Evolutionary conservation across 2,797 vertebrate genomes (phyloP).

Genomic region (Ambastaia sidthimunki): DNA sequence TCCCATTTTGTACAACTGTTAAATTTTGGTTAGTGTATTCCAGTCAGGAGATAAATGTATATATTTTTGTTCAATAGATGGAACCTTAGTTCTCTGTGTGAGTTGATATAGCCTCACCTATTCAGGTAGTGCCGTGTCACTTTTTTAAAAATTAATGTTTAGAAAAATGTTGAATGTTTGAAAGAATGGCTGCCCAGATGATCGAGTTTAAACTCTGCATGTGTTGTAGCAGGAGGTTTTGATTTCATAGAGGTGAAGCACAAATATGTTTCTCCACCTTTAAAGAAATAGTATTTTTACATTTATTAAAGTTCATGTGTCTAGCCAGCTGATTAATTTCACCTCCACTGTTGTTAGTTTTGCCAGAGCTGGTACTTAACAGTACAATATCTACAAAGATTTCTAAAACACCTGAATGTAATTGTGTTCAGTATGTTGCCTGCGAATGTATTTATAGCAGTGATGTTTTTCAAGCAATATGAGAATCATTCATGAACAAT

Average conservation of each 20-base stretch:
- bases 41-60: not conserved
- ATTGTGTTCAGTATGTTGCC: constrained; percentile 19
- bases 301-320: constrained; percentile 5
- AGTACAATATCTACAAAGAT: constrained; percentile 8
- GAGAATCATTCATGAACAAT: constrained; percentile 45
- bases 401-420: constrained; percentile 44
- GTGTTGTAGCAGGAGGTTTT: not conserved
- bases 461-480: constrained; percentile 40
- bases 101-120: not conserved
- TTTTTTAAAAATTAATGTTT: constrained; percentile 1
- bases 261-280: constrained; percentile 15
- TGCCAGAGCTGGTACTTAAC: constrained; percentile 13
- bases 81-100: constrained; percentile 12
- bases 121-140: not conserved
- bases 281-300: constrained; percentile 5
- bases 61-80: not conserved
- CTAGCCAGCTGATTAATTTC: constrained; percentile 10
- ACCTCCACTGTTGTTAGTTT: constrained; percentile 27
- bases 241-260: constrained; percentile 27
- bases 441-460: constrained; percentile 38
- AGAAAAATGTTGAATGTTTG: not conserved
- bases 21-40: not conserved
- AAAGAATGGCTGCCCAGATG: constrained; percentile 4
- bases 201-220: not conserved
- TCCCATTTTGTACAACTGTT: not conserved